Evolutionary conservation across 2,888 invertebrate species (phyloP).

Genomic region (Lobophora halterata): DNA sequence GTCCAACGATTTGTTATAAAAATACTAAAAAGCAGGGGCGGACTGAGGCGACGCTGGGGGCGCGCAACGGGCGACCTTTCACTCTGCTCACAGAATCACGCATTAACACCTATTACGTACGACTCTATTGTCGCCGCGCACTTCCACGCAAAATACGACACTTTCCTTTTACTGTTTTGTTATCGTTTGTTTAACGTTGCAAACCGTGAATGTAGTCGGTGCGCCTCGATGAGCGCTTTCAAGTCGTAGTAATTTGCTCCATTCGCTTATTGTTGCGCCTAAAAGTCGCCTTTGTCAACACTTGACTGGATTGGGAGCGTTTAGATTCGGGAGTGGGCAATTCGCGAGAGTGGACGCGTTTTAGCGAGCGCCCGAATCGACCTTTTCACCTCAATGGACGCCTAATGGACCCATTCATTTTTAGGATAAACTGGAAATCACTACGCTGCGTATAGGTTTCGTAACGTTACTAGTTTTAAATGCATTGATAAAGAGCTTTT

Average conservation of each 20-base stretch:
- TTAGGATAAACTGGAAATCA: slow-evolving; percentile 22
- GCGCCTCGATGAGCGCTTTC: slow-evolving; percentile 72
- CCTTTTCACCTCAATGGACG: slow-evolving; percentile 35
- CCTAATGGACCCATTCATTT: slow-evolving; percentile 37
- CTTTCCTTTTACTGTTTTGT: slow-evolving; percentile 79
- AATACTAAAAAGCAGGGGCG: slow-evolving; percentile 42
- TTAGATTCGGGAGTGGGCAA: slow-evolving; percentile 75
- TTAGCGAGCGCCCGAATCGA: slow-evolving; percentile 37
- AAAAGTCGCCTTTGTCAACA: slow-evolving; percentile 78
- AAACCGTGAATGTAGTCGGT: slow-evolving; percentile 73
- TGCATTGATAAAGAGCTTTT: too few relatives aligned
- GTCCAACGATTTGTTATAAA: slow-evolving; percentile 72
- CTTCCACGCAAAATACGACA: slow-evolving; percentile 73
- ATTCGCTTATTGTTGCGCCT: slow-evolving; percentile 74
- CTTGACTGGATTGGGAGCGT: slow-evolving; percentile 77
- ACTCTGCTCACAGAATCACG: slow-evolving; percentile 63
- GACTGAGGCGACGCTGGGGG: slow-evolving; percentile 15
- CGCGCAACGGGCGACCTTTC: slow-evolving; percentile 49
- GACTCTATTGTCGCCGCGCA: slow-evolving; percentile 60
- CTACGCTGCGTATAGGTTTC: slow-evolving; percentile 6
- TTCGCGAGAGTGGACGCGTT: slow-evolving; percentile 69
- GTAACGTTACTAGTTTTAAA: too few relatives aligned
- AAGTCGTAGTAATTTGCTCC: slow-evolving; percentile 78
- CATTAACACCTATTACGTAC: slow-evolving; percentile 74
- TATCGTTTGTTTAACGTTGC: slow-evolving; percentile 76